Evolutionary conservation across 1,140 invertebrate genomes (phyloP).

Genomic region (Lordiphosa mommai): DNA sequence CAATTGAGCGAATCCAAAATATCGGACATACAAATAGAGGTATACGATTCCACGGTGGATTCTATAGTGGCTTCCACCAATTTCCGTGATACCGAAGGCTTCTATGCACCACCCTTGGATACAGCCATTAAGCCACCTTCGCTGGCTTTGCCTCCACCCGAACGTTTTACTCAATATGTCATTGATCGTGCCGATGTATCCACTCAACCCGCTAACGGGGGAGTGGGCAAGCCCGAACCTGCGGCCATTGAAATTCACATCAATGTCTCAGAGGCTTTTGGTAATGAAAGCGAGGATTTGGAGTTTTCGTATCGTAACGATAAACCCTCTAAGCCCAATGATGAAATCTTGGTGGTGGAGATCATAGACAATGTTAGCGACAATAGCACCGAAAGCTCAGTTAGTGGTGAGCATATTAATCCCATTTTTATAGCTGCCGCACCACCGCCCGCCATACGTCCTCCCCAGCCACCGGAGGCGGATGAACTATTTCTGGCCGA

Average conservation of each 20-base stretch:
- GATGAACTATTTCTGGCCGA: constrained; percentile 75
- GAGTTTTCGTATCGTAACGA: constrained; percentile 72
- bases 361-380: constrained; percentile 63
- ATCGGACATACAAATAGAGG: constrained; percentile 76
- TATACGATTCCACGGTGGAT: constrained; percentile 72
- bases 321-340: constrained; percentile 27
- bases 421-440: constrained; percentile 38
- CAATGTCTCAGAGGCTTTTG: constrained; percentile 73
- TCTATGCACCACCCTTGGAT: constrained; percentile 39
- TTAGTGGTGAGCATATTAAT: constrained; percentile 35
- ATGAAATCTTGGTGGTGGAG: constrained; percentile 77
- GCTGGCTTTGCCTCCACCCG: constrained; percentile 12
- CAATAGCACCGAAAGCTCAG: constrained; percentile 26
- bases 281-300: constrained; percentile 69
- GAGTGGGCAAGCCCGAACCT: constrained; percentile 57
- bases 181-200: constrained; percentile 69
- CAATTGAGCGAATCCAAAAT: constrained; percentile 66
- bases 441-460: constrained; percentile 32
- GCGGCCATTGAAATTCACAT: constrained; percentile 78
- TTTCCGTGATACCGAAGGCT: constrained; percentile 61
- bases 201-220: constrained; percentile 49
- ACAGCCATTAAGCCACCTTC: constrained; percentile 32
- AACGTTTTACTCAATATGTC: constrained; percentile 72
- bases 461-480: constrained; percentile 40
- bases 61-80: constrained; percentile 72